Base-by-base conservation (phyloP, 1,140 invertebrate genomes). In the Philopotamus ludificatus region DNA sequence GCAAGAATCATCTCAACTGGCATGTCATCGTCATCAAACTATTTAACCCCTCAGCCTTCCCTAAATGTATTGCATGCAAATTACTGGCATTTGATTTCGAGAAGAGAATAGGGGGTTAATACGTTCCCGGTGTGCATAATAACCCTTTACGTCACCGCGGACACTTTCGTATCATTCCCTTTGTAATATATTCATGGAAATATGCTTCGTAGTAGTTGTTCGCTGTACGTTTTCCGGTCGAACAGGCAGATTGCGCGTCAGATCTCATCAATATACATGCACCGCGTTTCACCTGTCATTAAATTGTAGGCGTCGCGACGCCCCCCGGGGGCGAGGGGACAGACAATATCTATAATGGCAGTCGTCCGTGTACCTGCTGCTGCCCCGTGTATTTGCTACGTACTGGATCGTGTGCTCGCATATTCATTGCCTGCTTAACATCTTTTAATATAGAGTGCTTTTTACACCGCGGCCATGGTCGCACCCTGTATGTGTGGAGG, bases 361-460 rank as follows among this genome's bases (percentile, higher is more conserved):
- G 54, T 15, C 42, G 16, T 3, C 54, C 51, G 49, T n/a, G 51
- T 66, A 54, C 57, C 65, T 60, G 59, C 45, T 47, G 20, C 65
- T 60, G 59, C 45, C 54, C 26, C 49, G 39, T 61, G 49, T 66
- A 78, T 79, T 79, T 76, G 77, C 76, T 79, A 65, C 61, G 55
- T 67, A 70, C 66, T 65, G 45, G 41, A 60, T 50, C 68, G 68
- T 70, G 68, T 53, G 64, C 59, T 63, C 66, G 68, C 68, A 70
- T 70, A 70, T 70, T 70, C 68, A 70, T 70, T 65, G 68, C 68
- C 65, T 70, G 59, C 44, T 70, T 70, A 70, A 70, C 68, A 70
- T 70, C 68, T 70, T 70, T 70, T 70, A 70, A 70, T 70, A 70
- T 70, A 70, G 59, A 70, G 68, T 70, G 68, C 68, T 70, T 70